These are phyloP conservation scores for Babyrousa celebensis DNA, from an alignment of 2,797 vertebrate species.

Conservation along the genomic window DNA sequence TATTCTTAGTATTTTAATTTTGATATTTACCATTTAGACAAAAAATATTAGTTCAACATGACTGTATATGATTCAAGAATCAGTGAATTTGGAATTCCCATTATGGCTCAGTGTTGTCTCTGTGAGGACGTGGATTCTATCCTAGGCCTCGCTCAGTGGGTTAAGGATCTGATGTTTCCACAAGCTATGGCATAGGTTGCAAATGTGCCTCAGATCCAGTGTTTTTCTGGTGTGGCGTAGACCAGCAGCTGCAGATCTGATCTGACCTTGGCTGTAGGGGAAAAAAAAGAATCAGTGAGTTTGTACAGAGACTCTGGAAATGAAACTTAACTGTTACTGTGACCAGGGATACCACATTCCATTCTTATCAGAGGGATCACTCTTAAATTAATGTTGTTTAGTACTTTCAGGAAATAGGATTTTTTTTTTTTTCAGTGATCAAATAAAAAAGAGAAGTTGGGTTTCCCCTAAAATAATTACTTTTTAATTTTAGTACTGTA, in stretches of 20 bases:
- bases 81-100: too few relatives aligned
- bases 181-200: too few relatives aligned
- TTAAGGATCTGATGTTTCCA: too few relatives aligned
- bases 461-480: conserved; percentile 43
- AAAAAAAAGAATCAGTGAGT: background rate
- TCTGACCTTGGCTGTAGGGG: too few relatives aligned
- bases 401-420: conserved; percentile 30
- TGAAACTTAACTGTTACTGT: background rate
- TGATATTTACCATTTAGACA: conserved; percentile 7
- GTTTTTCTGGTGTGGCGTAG: too few relatives aligned
- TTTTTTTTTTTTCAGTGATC: conserved; percentile 28
- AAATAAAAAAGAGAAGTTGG: conserved; percentile 73
- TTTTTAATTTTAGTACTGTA: background rate
- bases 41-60: conserved; percentile 41
- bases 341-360: background rate
- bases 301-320: background rate
- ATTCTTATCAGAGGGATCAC: background rate
- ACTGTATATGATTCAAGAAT: conserved; percentile 38
- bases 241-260: too few relatives aligned
- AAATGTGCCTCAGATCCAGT: too few relatives aligned
- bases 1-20: conserved; percentile 65
- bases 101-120: too few relatives aligned
- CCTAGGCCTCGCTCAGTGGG: too few relatives aligned
- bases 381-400: conserved; percentile 30
- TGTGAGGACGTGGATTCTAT: too few relatives aligned